Evolutionary conservation across 92 coral and sea anemone species (phyloP), one percentile per base, ranked within the genome.

Genomic region (Paragorgia papillata): DNA sequence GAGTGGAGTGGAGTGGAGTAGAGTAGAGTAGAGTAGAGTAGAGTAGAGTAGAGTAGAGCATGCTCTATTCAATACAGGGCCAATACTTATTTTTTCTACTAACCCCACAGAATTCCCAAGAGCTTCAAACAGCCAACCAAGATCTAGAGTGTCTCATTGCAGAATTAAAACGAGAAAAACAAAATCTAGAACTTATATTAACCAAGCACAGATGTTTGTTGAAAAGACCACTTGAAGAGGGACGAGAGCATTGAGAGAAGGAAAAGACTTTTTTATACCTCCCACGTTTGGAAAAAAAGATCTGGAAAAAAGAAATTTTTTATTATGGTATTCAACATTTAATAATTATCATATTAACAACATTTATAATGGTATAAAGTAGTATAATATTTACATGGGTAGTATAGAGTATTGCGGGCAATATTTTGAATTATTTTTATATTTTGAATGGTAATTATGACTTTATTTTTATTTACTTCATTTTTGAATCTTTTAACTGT

Each of bases 131-230:
- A 57, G 97, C 97, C 35, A 93, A 93, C 81, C 89, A 88, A 34
- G 92, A 87, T 29, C 83, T 93, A 30, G 97, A 93, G 83, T 80
- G 91, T 25, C 92, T 90, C 54, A 93, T 93, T 50, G 91, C 92
- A 1, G 91, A 86, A 30, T 89, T 93, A 24, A 87, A 81, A 35
- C 89, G 90, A 46, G 97, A 93, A 75, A 82, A 87, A 26, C 88
- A 83, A 55, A 92, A 88, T 54, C 87, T 93, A 10, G 96, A 90
- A 67, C 74, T 80, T 69, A 90, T 93, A 96, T 89, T 93, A 19
- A 89, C 86, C 58, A 89, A 89, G 51, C 97, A 93, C 79, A 89
- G 86, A 69, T 86, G 90, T 49, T 49, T 68, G 12, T 44, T 68
- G 29, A 27, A 68, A 27, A 44, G 24, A 9, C 41, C 75, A 3